Evolutionary conservation across 2,888 invertebrate species (phyloP), one percentile per base, ranked within the genome.

Genomic region (Cosmia pyralina): DNA sequence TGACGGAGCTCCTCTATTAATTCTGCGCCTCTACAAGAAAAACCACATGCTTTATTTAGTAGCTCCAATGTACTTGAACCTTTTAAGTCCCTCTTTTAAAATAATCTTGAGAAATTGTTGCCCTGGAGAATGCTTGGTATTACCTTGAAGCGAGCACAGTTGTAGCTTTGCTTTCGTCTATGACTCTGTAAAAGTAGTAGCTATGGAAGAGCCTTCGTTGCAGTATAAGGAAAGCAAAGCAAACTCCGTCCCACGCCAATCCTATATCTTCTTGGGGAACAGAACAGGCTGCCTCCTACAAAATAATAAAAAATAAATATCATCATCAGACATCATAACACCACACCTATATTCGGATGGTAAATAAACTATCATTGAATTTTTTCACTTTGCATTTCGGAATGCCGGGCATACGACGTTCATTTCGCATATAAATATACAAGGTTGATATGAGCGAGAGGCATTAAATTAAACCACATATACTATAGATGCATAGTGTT

Each of bases 121-220:
- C 13, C 5, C 10, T 15, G 7, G 3, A 10, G 5, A 15, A 52
- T 7, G 15, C n/a, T 11, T 22, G 28, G 11, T 17, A 60, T 72
- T 93, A 98, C 98, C 98, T 97, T 7, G 99, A 99, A 5, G 99
- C 99, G 52, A 99, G 96, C 79, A 99, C 98, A 44, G 99, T 98
- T 91, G 99, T 99, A 2, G 99, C 99, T 94, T 99, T 98, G 64
- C 99, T 98, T 92, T 99, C 99, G 90, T 98, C 98, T 52, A 99
- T 98, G 81, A 99, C 98, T 93, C 99, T 98, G 91, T 99, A 98
- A 96, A 99, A 99, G 94, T 99, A 99, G 94, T 98, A 98, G 85
- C 99, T 99, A 89, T 98, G 98, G 95, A 99, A 99, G 69, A 99
- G 97, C 82, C 99, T 97, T 87, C 98, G 97, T 93, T 99, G 99